phyloP scores from a whole-genome alignment of 2,888 invertebrate species.

The Phania funesta region DNA sequence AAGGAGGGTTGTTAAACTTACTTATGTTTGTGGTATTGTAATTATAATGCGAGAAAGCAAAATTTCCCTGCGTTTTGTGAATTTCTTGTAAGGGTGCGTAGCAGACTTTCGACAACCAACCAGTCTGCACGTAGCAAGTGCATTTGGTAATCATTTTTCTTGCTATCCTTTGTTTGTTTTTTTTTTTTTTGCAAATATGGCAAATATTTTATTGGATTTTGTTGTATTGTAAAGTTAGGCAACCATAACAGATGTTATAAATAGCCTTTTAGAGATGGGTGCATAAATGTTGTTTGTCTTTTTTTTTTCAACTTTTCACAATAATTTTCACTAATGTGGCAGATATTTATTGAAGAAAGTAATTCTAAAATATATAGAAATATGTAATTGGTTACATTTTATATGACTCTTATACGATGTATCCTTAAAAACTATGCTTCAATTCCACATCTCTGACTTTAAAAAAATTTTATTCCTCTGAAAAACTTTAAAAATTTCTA shows the following conservation, averaged over 20 bases:
- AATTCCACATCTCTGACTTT: no score
- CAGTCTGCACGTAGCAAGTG: slow-evolving; percentile 57
- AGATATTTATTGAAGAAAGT: slow-evolving; percentile 40
- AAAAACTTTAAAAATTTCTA: no score
- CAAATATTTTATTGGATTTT: slow-evolving; percentile 51
- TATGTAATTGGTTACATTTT: no score
- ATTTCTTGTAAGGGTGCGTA: slow-evolving; percentile 24
- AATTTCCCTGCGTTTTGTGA: slow-evolving; percentile 27
- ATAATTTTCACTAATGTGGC: slow-evolving; percentile 43
- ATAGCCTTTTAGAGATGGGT: slow-evolving; percentile 55
- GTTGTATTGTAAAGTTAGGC: background rate
- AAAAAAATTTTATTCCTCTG: no score
- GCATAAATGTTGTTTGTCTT: slow-evolving; percentile 39
- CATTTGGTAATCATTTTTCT: slow-evolving; percentile 53
- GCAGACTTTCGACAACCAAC: slow-evolving; percentile 2
- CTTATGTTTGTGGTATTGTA: slow-evolving; percentile 56
- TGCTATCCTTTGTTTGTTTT: background rate
- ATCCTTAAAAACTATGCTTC: no score
- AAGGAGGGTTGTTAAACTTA: slow-evolving; percentile 32
- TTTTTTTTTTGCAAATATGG: slow-evolving; percentile 57
- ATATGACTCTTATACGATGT: no score
- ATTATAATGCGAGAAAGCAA: slow-evolving; percentile 17
- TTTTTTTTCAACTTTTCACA: slow-evolving; percentile 27
- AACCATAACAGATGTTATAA: slow-evolving; percentile 64
- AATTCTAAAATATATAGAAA: no score